Conservation (phyloP, 2,113 vertebrate species). For the Zapus hudsonius region DNA sequence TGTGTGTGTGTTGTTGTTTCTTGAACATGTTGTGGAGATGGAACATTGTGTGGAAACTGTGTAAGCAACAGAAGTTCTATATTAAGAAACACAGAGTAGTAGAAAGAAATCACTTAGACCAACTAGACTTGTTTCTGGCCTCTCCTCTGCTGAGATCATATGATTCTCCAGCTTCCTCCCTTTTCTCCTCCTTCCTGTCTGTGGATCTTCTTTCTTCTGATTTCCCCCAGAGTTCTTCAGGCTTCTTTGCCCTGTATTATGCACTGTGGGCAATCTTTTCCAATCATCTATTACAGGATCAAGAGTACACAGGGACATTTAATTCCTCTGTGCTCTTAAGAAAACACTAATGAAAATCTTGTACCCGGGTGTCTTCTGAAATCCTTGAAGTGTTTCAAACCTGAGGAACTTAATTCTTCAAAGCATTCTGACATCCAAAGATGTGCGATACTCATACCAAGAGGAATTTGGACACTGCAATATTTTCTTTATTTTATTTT, state of each 20-base stretch:
- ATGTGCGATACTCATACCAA: not conserved
- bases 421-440: not conserved
- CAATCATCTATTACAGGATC: not conserved
- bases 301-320: not conserved
- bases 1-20: not conserved
- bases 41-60: not conserved
- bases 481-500: not conserved
- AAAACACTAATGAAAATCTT: not conserved
- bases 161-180: not conserved
- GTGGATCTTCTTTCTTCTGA: not conserved
- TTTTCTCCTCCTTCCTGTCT: not conserved
- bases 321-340: not conserved
- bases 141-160: not conserved
- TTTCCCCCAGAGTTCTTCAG: not conserved
- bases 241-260: not conserved
- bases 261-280: not conserved
- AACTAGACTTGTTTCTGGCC: not conserved
- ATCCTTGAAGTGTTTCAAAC: not conserved
- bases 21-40: not conserved
- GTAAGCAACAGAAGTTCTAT: not conserved
- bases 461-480: not conserved
- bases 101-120: not conserved
- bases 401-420: not conserved
- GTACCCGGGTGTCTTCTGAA: not conserved
- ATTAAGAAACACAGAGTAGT: not conserved